These are phyloP conservation scores for Amblyraja radiata DNA, from an alignment of 2,797 vertebrate species.

Conservation along the genomic window DNA sequence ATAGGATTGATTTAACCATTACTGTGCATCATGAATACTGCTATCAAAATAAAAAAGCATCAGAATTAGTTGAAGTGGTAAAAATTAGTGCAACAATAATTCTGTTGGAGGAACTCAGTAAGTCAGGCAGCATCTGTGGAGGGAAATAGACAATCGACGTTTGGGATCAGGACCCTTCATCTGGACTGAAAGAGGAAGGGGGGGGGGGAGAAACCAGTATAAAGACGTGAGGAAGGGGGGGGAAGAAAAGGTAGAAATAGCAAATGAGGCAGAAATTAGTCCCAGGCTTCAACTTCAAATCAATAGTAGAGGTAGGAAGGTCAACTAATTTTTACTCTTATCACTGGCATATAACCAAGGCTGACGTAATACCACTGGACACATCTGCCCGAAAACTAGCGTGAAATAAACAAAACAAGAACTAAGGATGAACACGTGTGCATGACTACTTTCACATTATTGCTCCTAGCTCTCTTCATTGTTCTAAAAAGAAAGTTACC, in stretches of 20 bases:
- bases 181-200: too few species aligned
- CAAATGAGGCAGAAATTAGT: too few species aligned
- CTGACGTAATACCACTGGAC: not conserved
- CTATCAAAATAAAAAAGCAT: not conserved
- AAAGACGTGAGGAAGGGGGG: too few species aligned
- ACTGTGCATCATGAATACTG: not conserved
- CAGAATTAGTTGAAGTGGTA: not conserved
- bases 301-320: not conserved
- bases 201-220: too few species aligned
- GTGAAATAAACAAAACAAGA: not conserved
- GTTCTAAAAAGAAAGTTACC: not conserved
- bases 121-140: too few species aligned
- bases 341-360: not conserved
- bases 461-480: not conserved
- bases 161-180: too few species aligned
- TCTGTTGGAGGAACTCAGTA: too few species aligned
- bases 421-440: not conserved
- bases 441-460: not conserved
- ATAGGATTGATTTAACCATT: not conserved
- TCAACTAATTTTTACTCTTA: not conserved
- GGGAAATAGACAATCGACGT: too few species aligned
- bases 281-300: not conserved
- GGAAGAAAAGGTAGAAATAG: too few species aligned
- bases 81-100: not conserved
- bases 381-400: not conserved